Base-by-base conservation (phyloP, 2,797 vertebrate genomes). In the Sphaeramia orbicularis region DNA sequence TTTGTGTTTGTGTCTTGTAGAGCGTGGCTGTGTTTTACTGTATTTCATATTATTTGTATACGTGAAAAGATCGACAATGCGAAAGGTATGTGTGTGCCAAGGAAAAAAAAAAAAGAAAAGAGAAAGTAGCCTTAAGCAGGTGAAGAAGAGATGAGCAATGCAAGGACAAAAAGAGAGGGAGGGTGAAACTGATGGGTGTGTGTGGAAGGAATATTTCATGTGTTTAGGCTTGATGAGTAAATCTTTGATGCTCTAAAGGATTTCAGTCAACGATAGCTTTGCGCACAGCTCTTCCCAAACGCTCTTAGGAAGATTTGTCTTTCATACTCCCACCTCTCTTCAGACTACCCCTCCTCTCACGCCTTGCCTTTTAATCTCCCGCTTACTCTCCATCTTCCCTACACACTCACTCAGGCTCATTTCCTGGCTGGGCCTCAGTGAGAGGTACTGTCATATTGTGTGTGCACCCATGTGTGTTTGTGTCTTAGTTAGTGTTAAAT, bases 301-400 rank as follows among this genome's bases (percentile, higher is more conserved):
- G 63, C 81, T 91, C 88, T 89, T 88, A 88, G 86, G 84, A 86
- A 92, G 89, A 92, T 92, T 89, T 90, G 91, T 91, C 91, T 93
- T 93, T 91, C 90, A 91, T 89, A 89, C 89, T 89, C 90, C 89
- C 89, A 92, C 90, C 88, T 89, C 87, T 87, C 85, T 65, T 61
- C 88, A 85, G 83, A 90, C 87, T 87, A 78, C 77, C 87, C 88
- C 87, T 89, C 88, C 88, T 91, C 77, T 88, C 70, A 84, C 74
- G 71, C 78, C 72, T 85, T 80, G 85, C 87, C 81, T 86, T 88
- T 88, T 88, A 91, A 91, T 90, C 89, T 89, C 64, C 73, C 27
- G 68, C 75, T 85, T 80, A 83, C 79, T 72, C 80, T 83, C 85
- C 83, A 70, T 88, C 87, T 82, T 73, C 59, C 69, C 74, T 74